Evolutionary conservation across 92 coral and sea anemone species (phyloP), one percentile per base, ranked within the genome.

Genomic region (Epizoanthus stellaris): DNA sequence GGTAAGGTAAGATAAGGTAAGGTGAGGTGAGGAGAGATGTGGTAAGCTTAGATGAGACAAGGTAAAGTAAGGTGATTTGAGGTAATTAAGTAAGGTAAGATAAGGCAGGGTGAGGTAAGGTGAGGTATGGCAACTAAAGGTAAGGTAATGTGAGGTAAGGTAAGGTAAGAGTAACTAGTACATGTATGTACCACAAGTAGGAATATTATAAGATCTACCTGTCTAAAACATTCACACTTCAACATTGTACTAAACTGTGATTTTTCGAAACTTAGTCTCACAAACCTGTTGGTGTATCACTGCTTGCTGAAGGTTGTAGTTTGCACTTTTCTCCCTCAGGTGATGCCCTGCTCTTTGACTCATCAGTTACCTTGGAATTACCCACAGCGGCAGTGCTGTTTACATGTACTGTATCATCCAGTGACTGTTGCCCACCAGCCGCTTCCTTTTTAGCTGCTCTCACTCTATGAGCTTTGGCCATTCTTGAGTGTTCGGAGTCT

Each of bases 401-500:
- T 9, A 5, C 6, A 16, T 36, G 49, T 6, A 61, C 74, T 17
- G 67, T 84, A 36, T 60, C 82, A 14, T 76, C 86, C 57, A 70
- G 73, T 13, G 82, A 40, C 19, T 85, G 72, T 40, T 71, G 83
- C 38, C 74, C 83, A 30, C 21, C 34, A 19, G 76, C 49, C 73
- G 45, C 59, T 43, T 69, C 61, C 34, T 68, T 60, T 52, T 53
- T n/a, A 70, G 16, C 76, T 54, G 88, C 53, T 60, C 82, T 43
- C 76, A 76, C 0, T 82, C 77, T 86, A 59, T 80, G 88, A 62
- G 74, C 75, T 63, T 82, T 86, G 36, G 98, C 98, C 73, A 67
- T 56, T 25, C 79, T 53, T 34, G 98, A 95, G 80, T 94, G 98
- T 67, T 92, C 91, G 17, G 98, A 92, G 66, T 90, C 90, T 65